These are phyloP conservation scores for Eurois occulta DNA, from an alignment of 2,888 invertebrate genomes.

Conservation along the genomic window DNA sequence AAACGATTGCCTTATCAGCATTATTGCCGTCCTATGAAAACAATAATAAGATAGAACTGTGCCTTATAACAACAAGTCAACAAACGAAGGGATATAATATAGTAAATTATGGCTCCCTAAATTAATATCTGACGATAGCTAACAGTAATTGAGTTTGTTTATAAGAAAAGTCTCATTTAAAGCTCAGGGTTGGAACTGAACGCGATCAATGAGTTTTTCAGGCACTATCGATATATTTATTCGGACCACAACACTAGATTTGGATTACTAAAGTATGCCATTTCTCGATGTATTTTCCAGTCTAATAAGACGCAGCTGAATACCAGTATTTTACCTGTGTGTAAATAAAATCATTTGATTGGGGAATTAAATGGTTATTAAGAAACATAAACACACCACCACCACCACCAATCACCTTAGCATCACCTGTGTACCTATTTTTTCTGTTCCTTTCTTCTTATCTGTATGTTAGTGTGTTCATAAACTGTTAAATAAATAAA, in stretches of 20 bases:
- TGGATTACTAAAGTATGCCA: background rate
- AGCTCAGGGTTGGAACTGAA: background rate
- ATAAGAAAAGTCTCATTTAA: constrained; percentile 15
- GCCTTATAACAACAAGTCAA: constrained; percentile 38
- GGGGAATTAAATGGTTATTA: background rate
- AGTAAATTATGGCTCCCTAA: constrained; percentile 23
- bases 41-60: constrained; percentile 29
- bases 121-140: constrained; percentile 13
- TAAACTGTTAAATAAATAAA: too few relatives aligned
- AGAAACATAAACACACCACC: too few relatives aligned
- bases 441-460: too few relatives aligned
- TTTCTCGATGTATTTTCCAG: background rate
- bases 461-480: too few relatives aligned
- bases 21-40: constrained; percentile 30
- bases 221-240: background rate
- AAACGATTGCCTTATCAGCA: constrained; percentile 13
- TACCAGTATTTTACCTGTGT: background rate
- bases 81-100: constrained; percentile 17
- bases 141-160: constrained; percentile 31
- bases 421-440: too few relatives aligned
- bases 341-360: background rate
- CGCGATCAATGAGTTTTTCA: background rate
- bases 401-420: too few relatives aligned
- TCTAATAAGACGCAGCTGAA: background rate
- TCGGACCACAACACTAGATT: background rate